Evolutionary conservation across 2,797 vertebrate species (phyloP), one percentile per base, ranked within the genome.

Genomic region (Amblyraja radiata): DNA sequence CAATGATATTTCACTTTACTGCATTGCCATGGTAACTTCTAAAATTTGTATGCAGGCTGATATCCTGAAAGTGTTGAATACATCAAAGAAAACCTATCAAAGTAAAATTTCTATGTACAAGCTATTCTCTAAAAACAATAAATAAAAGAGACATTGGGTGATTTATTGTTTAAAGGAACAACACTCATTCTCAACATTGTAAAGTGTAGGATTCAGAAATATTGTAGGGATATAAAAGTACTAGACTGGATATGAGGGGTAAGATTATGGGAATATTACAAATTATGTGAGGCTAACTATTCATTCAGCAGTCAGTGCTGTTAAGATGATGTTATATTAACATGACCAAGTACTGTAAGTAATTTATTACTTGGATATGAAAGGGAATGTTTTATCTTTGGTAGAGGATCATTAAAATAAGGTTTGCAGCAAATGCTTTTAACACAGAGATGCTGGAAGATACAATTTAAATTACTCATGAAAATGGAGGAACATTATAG

Each of bases 11-110:
- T 74, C 90, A 73, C 71, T 92, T 58, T 28, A 58, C 6, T 71
- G n/a, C 39, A 92, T 92, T 92, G 90, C 90, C 90, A 92, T 92
- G 90, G 90, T 76, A 76, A 92, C 90, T 92, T 92, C 46, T 68
- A 92, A 91, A 91, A 91, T 91, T 39, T 91, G 90, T 73, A 74
- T 74, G 65, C 68, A 91, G 68, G 39, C 36, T 91, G 90, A 74
- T 91, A 74, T 91, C 39, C 68, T 39, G 90, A 10, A 88, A 91
- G 39, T 73, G 21, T 71, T 90, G 65, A 90, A 90, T 90, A 36
- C 39, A 46, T 46, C 36, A 91, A 91, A 74, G 90, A 21, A 74
- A 91, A 91, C 90, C 71, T 90, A 90, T 73, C 36, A 46, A 9
- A 68, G 71, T 46, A 74, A 73, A 28, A 91, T 91, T 90, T 68